These are phyloP conservation scores for Protobothrops flavoviridis DNA, from an alignment of 2,113 vertebrate species.

Conservation along the genomic window DNA sequence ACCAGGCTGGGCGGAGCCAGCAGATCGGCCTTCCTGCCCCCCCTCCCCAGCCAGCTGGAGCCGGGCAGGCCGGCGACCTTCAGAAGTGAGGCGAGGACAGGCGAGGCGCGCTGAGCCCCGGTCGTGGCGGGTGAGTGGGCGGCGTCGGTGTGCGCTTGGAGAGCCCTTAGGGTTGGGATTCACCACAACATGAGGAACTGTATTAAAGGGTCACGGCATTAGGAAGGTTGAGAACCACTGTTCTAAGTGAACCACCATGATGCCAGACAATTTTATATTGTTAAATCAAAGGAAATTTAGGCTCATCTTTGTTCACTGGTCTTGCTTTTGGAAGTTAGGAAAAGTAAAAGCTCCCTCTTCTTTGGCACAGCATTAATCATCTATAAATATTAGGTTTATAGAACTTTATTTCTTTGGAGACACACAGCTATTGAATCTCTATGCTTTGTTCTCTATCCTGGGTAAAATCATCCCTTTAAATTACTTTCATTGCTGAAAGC, in stretches of 20 bases:
- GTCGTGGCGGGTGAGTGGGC: no score
- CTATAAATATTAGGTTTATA: not conserved
- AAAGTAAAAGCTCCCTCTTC: not conserved
- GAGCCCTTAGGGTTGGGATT: no score
- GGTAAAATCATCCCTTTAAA: not conserved
- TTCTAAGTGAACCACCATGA: not conserved
- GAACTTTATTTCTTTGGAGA: not conserved
- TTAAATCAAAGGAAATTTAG: not conserved
- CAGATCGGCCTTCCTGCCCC: no score
- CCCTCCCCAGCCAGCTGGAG: no score
- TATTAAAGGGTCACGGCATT: no score
- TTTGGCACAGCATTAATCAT: not conserved
- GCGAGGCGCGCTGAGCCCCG: no score
- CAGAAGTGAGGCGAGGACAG: no score
- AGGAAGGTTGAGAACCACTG: no score
- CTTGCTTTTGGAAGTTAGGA: not conserved
- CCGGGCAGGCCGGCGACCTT: no score
- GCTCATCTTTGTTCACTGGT: not conserved
- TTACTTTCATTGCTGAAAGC: not conserved
- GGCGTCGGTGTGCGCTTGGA: no score
- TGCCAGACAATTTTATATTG: not conserved
- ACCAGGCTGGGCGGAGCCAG: no score
- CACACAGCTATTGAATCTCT: not conserved
- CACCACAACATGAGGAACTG: no score
- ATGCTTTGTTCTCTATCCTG: accelerated